Conservation (phyloP, 2,113 vertebrate species). For the Coptodon bakossiorum region DNA sequence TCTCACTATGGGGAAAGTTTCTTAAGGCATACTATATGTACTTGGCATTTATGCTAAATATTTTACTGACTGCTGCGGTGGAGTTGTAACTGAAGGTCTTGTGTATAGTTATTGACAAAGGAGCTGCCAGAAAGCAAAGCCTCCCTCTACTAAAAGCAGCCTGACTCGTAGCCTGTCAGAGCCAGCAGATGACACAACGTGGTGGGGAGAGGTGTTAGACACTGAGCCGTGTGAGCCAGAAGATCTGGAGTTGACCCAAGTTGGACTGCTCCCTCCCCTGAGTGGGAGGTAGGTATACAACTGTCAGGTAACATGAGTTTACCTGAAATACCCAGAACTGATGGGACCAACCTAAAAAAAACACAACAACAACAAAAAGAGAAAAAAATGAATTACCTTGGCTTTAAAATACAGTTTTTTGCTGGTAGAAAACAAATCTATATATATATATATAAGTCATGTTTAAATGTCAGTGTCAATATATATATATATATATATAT, state of each 20-base stretch:
- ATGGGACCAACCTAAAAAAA: background rate
- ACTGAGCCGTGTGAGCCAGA: background rate
- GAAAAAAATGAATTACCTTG: background rate
- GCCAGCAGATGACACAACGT: conserved; percentile 28
- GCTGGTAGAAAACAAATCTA: background rate
- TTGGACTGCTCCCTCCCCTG: conserved; percentile 4
- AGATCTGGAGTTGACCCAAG: conserved; percentile 13
- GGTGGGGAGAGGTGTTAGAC: conserved; percentile 26
- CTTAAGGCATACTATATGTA: background rate
- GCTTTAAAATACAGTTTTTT: background rate
- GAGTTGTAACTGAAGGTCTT: background rate
- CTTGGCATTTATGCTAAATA: conserved; percentile 12
- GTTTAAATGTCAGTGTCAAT: background rate
- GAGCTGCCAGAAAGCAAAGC: conserved; percentile 20
- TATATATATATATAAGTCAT: too few relatives aligned
- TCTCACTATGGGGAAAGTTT: background rate
- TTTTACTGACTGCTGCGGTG: conserved; percentile 9
- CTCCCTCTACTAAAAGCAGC: background rate
- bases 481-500: background rate
- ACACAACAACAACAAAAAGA: background rate
- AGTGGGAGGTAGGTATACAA: background rate
- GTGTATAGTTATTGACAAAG: conserved; percentile 4
- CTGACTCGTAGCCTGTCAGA: conserved; percentile 5
- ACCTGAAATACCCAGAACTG: background rate
- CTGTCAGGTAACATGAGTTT: background rate